phyloP scores from a whole-genome alignment of 92 coral and sea anemone species.

The Porites divaricata region DNA sequence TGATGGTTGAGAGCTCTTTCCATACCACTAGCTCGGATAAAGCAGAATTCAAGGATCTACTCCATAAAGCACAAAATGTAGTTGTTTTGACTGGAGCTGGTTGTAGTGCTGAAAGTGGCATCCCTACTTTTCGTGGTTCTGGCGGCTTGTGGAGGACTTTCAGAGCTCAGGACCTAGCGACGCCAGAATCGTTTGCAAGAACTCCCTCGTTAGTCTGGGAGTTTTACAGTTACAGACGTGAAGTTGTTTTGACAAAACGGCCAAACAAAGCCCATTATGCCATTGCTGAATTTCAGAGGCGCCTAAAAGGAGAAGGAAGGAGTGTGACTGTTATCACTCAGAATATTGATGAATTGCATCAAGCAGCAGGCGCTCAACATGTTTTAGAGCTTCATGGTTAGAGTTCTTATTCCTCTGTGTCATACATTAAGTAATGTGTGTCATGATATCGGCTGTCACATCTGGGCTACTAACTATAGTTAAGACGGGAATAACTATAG shows the following conservation, averaged over 20 bases:
- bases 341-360: slow-evolving; percentile 95
- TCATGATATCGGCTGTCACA: too few relatives aligned
- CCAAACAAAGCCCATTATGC: slow-evolving; percentile 96
- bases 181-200: slow-evolving; percentile 70
- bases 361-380: slow-evolving; percentile 85
- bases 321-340: slow-evolving; percentile 88
- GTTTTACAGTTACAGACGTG: slow-evolving; percentile 96
- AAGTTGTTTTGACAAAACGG: slow-evolving; percentile 84
- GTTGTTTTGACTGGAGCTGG: slow-evolving; percentile 95
- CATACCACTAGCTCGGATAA: slow-evolving; percentile 66
- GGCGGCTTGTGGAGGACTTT: slow-evolving; percentile 98
- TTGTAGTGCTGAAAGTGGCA: slow-evolving; percentile 96
- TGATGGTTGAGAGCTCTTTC: slow-evolving; percentile 41
- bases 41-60: slow-evolving; percentile 73
- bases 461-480: too few relatives aligned
- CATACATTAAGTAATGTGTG: too few relatives aligned
- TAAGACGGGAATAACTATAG: too few relatives aligned
- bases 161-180: slow-evolving; percentile 85
- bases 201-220: slow-evolving; percentile 99
- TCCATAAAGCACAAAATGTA: slow-evolving; percentile 73
- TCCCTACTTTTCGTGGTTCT: slow-evolving; percentile 98
- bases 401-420: neutral
- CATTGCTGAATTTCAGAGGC: slow-evolving; percentile 89
- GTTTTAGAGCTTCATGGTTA: slow-evolving; percentile 97
- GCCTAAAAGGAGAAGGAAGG: slow-evolving; percentile 67